Evolutionary conservation across 2,113 vertebrate genomes (phyloP).

Genomic region (Rhinopomastus cyanomelas): DNA sequence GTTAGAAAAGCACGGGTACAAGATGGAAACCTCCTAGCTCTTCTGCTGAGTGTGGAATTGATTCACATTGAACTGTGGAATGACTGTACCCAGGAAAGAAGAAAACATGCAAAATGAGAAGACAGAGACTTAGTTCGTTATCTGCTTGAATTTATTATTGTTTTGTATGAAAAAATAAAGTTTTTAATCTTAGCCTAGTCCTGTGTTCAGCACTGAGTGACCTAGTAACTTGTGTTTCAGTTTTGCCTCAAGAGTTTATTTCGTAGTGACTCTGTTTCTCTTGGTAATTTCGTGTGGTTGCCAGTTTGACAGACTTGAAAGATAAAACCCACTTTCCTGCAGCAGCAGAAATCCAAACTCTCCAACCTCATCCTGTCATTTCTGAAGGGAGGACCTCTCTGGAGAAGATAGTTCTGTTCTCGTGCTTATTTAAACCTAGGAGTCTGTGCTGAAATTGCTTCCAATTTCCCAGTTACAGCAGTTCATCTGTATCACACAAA

Average conservation of each 20-base stretch:
- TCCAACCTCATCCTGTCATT: background rate
- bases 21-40: constrained; percentile 97
- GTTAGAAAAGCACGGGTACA: constrained; percentile 98
- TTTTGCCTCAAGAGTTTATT: constrained; percentile 3
- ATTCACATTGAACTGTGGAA: constrained; percentile 59
- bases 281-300: background rate
- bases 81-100: constrained; percentile 22
- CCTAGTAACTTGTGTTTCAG: background rate
- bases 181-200: constrained; percentile 43
- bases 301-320: background rate
- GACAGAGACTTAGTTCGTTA: constrained; percentile 5
- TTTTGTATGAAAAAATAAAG: constrained; percentile 73
- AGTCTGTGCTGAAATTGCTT: constrained; percentile 35
- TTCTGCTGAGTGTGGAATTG: constrained; percentile 33
- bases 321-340: background rate
- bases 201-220: constrained; percentile 1
- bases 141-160: constrained; percentile 58
- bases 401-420: background rate
- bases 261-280: background rate
- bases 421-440: background rate
- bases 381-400: background rate
- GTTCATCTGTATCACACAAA: background rate
- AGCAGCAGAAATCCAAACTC: background rate
- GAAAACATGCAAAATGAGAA: constrained; percentile 21
- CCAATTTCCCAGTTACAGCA: constrained; percentile 22